Evolutionary conservation across 2,797 vertebrate species (phyloP).

Genomic region (Melanotaenia nigrans): DNA sequence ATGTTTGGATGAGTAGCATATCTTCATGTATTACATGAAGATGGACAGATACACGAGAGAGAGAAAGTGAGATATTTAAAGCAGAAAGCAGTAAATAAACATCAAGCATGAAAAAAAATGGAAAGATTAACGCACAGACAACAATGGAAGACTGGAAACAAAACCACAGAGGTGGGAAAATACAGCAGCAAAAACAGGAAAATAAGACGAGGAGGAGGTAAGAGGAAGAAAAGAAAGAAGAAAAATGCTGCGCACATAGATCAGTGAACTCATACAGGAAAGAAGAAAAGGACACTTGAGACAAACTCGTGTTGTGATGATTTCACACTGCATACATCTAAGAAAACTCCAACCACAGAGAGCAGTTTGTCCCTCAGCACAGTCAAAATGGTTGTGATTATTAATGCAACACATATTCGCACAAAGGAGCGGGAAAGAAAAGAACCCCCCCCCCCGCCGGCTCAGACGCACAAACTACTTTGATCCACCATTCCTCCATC

Average conservation of each 20-base stretch:
- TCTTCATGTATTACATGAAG: constrained; percentile 1
- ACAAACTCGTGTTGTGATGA: constrained; percentile 23
- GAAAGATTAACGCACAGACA: constrained; percentile 8
- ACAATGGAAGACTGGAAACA: not conserved
- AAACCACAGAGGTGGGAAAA: not conserved
- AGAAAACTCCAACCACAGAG: constrained; percentile 21
- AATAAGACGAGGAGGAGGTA: not conserved
- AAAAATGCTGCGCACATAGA: constrained; percentile 47
- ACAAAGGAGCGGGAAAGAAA: not conserved
- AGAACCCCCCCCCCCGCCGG: no score
- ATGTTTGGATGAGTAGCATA: constrained; percentile 20
- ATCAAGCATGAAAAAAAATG: constrained; percentile 10
- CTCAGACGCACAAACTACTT: not conserved
- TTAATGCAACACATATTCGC: constrained; percentile 28
- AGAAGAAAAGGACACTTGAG: constrained; percentile 38
- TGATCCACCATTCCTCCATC: no score
- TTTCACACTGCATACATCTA: constrained; percentile 17
- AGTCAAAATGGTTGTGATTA: constrained; percentile 23
- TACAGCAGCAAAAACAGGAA: not conserved
- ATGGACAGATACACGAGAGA: constrained; percentile 1
- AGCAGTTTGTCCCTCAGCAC: constrained; percentile 24
- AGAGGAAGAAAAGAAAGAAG: constrained; percentile 18
- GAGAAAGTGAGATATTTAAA: constrained; percentile 9
- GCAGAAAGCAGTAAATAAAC: constrained; percentile 6
- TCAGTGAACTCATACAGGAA: constrained; percentile 24